Conservation (phyloP, 2,797 vertebrate species). For the Halcyon chelicuti region DNA sequence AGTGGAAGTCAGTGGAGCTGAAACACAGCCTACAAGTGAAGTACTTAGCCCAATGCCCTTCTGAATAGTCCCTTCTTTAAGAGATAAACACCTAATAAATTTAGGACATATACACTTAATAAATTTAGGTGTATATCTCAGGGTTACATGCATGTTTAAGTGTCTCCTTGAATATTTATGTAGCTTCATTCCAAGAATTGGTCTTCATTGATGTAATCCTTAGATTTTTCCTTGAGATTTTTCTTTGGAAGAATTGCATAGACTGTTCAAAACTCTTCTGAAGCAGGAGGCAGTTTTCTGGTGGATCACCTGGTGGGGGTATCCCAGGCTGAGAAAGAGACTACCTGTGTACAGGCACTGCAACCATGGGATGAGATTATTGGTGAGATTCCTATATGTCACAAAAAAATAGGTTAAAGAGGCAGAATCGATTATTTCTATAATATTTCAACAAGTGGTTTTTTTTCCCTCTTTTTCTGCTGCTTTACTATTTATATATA, state of each 20-base stretch:
- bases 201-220: background rate
- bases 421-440: background rate
- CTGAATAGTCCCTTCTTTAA: background rate
- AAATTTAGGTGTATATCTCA: background rate
- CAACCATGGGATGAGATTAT: background rate
- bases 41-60: background rate
- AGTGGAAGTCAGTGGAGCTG: background rate
- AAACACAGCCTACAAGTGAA: background rate
- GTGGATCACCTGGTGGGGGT: accelerated
- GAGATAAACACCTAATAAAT: too few species aligned
- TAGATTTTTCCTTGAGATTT: background rate
- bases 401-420: background rate
- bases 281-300: background rate
- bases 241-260: background rate
- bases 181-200: background rate
- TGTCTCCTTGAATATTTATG: background rate
- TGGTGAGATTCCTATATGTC: background rate
- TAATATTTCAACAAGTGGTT: background rate
- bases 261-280: background rate
- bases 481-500: background rate
- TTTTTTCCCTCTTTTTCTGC: background rate
- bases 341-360: background rate
- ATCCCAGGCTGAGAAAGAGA: background rate
- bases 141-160: background rate
- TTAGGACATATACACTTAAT: background rate